Evolutionary conservation across 2,113 vertebrate species (phyloP).

Genomic region (Laticauda colubrina): DNA sequence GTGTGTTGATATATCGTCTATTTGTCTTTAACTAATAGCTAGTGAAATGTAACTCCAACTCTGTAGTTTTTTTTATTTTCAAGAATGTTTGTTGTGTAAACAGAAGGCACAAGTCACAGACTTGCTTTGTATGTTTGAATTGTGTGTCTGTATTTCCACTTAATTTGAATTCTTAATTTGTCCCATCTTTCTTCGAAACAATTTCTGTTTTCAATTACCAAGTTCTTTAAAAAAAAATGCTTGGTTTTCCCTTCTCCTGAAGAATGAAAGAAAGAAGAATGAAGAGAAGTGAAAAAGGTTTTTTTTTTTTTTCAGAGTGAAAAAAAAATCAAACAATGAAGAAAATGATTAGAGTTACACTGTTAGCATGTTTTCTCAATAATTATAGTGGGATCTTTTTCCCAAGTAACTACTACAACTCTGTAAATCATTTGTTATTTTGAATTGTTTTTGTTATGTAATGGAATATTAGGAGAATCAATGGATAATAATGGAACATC

Average conservation of each 20-base stretch:
- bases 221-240: conserved; percentile 45
- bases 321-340: not conserved
- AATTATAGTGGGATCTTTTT: not conserved
- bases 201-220: conserved; percentile 72
- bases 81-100: conserved; percentile 62
- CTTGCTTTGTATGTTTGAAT: not conserved
- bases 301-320: not conserved
- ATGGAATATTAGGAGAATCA: not conserved
- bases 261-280: conserved; percentile 17
- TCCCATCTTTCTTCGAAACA: conserved; percentile 52
- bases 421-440: not conserved
- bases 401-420: not conserved
- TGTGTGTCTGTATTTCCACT: conserved; percentile 42
- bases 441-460: not conserved
- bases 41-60: conserved; percentile 64
- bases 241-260: conserved; percentile 51
- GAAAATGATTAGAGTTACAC: not conserved
- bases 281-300: not conserved
- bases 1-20: conserved; percentile 44
- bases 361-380: not conserved
- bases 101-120: conserved; percentile 54
- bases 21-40: conserved; percentile 66
- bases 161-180: conserved; percentile 71
- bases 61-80: conserved; percentile 66
- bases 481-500: not conserved